phyloP scores from a whole-genome alignment of 2,113 vertebrate species.

The Sorex fumeus region DNA sequence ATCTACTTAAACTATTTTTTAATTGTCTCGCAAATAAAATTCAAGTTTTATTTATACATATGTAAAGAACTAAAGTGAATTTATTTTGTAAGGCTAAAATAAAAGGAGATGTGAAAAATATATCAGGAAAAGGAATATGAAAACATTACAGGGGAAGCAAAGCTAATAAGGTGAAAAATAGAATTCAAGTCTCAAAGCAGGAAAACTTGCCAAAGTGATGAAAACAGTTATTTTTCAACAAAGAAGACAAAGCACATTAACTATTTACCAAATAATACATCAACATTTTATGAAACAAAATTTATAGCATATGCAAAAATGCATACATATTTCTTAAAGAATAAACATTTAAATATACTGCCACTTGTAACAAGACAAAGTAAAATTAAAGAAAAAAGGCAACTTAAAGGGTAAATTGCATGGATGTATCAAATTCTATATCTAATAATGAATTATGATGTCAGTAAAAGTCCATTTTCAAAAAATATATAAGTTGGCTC shows the following conservation, averaged over 20 bases:
- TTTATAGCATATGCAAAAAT: background rate
- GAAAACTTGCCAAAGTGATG: background rate
- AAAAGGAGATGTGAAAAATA: background rate
- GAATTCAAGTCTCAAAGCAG: background rate
- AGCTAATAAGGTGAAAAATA: background rate
- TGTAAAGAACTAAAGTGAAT: background rate
- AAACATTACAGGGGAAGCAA: background rate
- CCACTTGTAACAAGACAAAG: constrained; percentile 1
- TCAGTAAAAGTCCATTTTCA: background rate
- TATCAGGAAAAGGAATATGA: background rate
- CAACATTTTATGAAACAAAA: background rate
- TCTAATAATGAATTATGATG: background rate
- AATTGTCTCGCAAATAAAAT: background rate
- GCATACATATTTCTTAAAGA: background rate
- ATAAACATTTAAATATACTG: background rate
- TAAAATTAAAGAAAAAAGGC: background rate
- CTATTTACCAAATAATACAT: background rate
- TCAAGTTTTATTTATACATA: background rate
- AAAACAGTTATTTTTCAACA: background rate
- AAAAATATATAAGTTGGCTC: background rate
- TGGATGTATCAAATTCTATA: background rate
- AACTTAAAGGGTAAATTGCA: background rate
- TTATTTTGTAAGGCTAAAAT: constrained; percentile 19
- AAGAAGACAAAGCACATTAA: background rate
- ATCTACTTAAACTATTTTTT: no score